Evolutionary conservation across 2,113 vertebrate species (phyloP).

Genomic region (Callithrix jacchus): DNA sequence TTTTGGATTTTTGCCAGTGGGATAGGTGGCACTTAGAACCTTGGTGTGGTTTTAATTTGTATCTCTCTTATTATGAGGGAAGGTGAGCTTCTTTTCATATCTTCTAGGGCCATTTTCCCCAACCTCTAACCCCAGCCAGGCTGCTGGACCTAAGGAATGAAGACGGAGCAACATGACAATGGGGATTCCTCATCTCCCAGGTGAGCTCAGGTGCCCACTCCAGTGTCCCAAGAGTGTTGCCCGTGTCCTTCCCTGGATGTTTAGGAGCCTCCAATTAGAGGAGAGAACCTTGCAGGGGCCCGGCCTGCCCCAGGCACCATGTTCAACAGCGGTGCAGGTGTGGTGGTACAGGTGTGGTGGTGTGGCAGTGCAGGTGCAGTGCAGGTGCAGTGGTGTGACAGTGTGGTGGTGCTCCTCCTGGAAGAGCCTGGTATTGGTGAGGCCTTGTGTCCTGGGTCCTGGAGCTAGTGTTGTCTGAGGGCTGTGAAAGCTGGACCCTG

Average conservation of each 20-base stretch:
- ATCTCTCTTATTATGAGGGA: neutral
- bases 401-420: neutral
- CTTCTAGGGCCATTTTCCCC: neutral
- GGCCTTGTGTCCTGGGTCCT: no score
- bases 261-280: neutral
- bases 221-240: neutral
- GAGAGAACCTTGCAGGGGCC: neutral
- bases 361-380: no score
- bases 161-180: no score
- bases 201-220: neutral
- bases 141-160: neutral
- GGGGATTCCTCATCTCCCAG: neutral
- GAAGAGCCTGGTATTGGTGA: neutral
- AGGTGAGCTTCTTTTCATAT: neutral
- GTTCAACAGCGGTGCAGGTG: neutral
- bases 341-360: accelerated
- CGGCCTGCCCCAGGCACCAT: neutral
- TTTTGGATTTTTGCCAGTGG: neutral
- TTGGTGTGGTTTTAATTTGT: accelerated
- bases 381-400: accelerated
- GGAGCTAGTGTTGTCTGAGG: neutral
- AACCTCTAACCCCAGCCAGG: neutral
- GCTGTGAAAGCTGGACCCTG: neutral
- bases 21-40: accelerated
- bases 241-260: neutral